Percentiles rank a stretch among this genome's conserved stretches.
Conservation (phyloP, 2,888 invertebrate genomes). For the Antheraea yamamai region DNA sequence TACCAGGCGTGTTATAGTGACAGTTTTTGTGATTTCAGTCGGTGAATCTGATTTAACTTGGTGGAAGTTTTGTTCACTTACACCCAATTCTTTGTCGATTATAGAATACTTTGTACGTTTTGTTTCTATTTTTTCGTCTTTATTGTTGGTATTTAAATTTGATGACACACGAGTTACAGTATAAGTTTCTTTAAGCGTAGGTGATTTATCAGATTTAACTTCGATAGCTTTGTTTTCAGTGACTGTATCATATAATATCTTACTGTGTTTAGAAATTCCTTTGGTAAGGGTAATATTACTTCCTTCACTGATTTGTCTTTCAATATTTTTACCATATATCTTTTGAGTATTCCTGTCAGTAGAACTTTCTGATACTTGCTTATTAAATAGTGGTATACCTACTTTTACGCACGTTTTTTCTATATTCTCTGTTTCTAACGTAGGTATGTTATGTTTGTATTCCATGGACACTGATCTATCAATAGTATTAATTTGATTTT, state of each 20-base stretch:
- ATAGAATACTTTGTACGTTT: background rate
- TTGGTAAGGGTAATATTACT: background rate
- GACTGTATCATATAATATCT: background rate
- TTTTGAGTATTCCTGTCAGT: slow-evolving; percentile 2
- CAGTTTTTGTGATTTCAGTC: slow-evolving; percentile 1
- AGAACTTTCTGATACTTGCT: slow-evolving; percentile 23
- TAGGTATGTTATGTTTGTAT: slow-evolving; percentile 21
- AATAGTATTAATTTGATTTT: slow-evolving; percentile 18
- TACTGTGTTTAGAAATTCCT: background rate
- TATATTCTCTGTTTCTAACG: slow-evolving; percentile 28
- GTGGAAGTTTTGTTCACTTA: background rate
- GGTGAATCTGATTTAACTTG: background rate
- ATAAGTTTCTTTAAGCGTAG: background rate
- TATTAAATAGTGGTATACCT: slow-evolving; percentile 33
- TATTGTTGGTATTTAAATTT: background rate
- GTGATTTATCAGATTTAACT: background rate
- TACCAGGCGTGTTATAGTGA: slow-evolving; percentile 26
- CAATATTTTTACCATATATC: background rate
- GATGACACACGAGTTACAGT: background rate
- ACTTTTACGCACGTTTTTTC: slow-evolving; percentile 29
- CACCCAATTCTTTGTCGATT: background rate
- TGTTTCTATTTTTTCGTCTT: background rate
- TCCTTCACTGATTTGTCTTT: background rate
- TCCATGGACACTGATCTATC: slow-evolving; percentile 21
- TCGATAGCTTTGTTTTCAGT: background rate